Conservation (phyloP, 2,888 invertebrate genomes). For the Tillus elongatus region DNA sequence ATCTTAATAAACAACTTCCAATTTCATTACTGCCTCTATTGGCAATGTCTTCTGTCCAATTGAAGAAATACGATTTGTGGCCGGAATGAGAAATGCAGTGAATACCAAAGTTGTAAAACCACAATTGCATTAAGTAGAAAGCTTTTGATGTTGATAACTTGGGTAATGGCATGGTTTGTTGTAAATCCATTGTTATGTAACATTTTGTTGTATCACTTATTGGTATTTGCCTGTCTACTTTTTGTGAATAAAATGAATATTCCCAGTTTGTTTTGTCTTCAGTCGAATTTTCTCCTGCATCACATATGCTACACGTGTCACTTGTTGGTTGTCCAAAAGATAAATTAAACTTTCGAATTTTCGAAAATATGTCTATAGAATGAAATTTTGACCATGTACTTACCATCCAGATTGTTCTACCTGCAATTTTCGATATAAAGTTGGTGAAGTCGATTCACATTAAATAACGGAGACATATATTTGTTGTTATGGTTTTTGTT, state of each 20-base stretch:
- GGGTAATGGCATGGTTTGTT: constrained; percentile 22
- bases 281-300: background rate
- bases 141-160: constrained; percentile 20
- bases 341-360: background rate
- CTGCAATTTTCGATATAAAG: background rate
- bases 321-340: background rate
- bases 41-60: constrained; percentile 26
- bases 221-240: constrained; percentile 1
- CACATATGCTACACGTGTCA: constrained; percentile 4
- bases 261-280: background rate
- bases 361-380: background rate
- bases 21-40: constrained; percentile 3
- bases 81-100: constrained; percentile 12
- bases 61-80: constrained; percentile 15
- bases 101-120: constrained; percentile 22
- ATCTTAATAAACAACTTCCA: constrained; percentile 17
- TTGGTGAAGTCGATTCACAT: background rate
- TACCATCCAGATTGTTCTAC: background rate
- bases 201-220: no score
- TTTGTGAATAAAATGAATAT: background rate
- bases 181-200: constrained; percentile 21
- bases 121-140: constrained; percentile 22
- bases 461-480: background rate
- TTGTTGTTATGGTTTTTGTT: no score
- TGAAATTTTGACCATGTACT: background rate